Evolutionary conservation across 2,113 vertebrate genomes (phyloP).

Genomic region (Glaucidium brasilianum): DNA sequence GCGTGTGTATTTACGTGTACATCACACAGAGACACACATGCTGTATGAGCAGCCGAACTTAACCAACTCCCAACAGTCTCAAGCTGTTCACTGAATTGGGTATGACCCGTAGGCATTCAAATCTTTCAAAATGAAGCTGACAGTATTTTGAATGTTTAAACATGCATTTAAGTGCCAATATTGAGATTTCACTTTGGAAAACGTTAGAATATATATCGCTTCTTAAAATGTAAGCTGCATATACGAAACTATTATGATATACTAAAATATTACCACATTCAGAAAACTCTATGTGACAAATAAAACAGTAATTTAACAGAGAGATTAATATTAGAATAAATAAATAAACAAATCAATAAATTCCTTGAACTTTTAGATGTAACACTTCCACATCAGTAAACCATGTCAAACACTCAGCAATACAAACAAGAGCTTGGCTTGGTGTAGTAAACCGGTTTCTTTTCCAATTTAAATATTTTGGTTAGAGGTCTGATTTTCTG

Average conservation of each 20-base stretch:
- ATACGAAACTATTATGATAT: neutral
- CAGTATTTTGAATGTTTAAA: neutral
- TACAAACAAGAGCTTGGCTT: neutral
- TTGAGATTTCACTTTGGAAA: neutral
- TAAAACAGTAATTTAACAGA: neutral
- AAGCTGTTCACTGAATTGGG: neutral
- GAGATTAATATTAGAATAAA: neutral
- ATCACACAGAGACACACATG: neutral
- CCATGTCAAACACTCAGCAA: neutral
- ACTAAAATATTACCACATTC: neutral
- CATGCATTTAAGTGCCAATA: neutral
- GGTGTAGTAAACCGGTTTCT: neutral
- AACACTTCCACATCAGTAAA: neutral
- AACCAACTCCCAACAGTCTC: neutral
- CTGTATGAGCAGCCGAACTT: neutral
- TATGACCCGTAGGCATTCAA: neutral
- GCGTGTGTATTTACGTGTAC: neutral
- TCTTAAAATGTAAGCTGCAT: neutral
- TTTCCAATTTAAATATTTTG: constrained; percentile 50
- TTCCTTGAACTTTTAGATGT: neutral
- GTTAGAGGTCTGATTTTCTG: constrained; percentile 5
- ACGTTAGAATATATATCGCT: neutral
- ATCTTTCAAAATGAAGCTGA: neutral
- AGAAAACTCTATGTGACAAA: neutral
- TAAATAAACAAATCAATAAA: neutral